These are phyloP conservation scores for Myathropa florea DNA, from an alignment of 2,888 invertebrate genomes.

Conservation along the genomic window DNA sequence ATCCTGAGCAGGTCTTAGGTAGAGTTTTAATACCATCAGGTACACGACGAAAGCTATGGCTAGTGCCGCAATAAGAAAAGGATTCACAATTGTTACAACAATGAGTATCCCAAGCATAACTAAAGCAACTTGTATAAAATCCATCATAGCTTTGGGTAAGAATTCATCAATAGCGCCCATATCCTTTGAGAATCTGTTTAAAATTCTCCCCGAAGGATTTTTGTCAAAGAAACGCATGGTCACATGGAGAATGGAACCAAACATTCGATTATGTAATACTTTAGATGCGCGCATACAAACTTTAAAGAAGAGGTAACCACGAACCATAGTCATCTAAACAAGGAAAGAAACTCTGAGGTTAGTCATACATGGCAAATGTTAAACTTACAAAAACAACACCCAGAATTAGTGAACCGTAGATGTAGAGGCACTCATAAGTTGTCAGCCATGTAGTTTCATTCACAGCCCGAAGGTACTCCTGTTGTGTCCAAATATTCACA, in stretches of 20 bases:
- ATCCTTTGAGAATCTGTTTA: conserved; percentile 90
- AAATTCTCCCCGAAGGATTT: conserved; percentile 89
- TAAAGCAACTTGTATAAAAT: conserved; percentile 82
- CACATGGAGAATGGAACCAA: conserved; percentile 87
- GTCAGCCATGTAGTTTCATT: conserved; percentile 76
- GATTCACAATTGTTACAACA: conserved; percentile 87
- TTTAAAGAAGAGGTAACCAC: conserved; percentile 87
- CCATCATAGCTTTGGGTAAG: conserved; percentile 82
- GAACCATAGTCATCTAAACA: conserved; percentile 81
- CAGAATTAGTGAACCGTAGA: conserved; percentile 79
- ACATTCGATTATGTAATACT: conserved; percentile 92
- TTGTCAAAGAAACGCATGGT: conserved; percentile 92
- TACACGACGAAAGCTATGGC: conserved; percentile 85
- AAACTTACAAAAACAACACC: conserved; percentile 77
- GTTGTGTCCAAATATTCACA: conserved; percentile 83
- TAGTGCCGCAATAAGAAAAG: conserved; percentile 85
- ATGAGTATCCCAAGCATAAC: conserved; percentile 89
- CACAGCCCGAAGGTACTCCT: conserved; percentile 77
- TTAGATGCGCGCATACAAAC: conserved; percentile 89
- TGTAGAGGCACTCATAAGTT: conserved; percentile 79
- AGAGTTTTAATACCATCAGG: conserved; percentile 84
- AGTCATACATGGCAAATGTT: conserved; percentile 53
- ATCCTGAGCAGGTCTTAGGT: conserved; percentile 87
- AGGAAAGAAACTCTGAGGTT: not conserved
- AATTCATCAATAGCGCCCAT: conserved; percentile 84